Evolutionary conservation across 1,140 invertebrate species (phyloP), one percentile per base, ranked within the genome.

Genomic region (Epicauta chinensis): DNA sequence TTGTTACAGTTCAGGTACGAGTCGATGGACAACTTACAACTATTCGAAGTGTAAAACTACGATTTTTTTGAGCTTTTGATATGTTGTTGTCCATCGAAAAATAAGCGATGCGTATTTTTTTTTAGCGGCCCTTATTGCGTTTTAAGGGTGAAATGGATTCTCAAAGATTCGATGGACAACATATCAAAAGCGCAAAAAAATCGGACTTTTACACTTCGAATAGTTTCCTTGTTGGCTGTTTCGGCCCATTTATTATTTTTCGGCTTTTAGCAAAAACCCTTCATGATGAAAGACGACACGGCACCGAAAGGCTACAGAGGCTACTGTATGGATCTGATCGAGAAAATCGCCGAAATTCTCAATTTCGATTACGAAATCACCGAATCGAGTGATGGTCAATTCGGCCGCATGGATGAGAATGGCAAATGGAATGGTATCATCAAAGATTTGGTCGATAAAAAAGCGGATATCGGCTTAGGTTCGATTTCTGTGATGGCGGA

Each of bases 401-500:
- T 89, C 63, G 93, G 93, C 0, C 81, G 83, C 32, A 88, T 96
- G 87, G 83, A 86, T 53, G 84, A 87, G 10, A 83, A 89, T 37
- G 82, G 87, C 0, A 82, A 87, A 52, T 98, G 94, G 93, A 89
- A 89, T 69, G 94, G 95, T 1, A 84, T 97, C 74, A 87, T 98
- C 1, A 84, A 83, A 59, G 93, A 97, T 65, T 71, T 98, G 1
- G 86, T 93, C 30, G 86, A 93, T 32, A 93, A 94, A 72, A 80
- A 82, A 56, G 93, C 93, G 0, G 91, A 97, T 65, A 93, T 97
- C 53, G 93, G 86, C 0, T 65, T 97, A 3, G 87, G 86, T 0
- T 86, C 91, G 0, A 74, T 96, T 56, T 89, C 89, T 0, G 93
- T 96, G 0, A 95, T 95, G 87, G 91, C 93, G 0, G 93, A 97